Evolutionary conservation across 2,888 invertebrate genomes (phyloP), one percentile per base, ranked within the genome.

Genomic region (Tenthredo distinguenda): DNA sequence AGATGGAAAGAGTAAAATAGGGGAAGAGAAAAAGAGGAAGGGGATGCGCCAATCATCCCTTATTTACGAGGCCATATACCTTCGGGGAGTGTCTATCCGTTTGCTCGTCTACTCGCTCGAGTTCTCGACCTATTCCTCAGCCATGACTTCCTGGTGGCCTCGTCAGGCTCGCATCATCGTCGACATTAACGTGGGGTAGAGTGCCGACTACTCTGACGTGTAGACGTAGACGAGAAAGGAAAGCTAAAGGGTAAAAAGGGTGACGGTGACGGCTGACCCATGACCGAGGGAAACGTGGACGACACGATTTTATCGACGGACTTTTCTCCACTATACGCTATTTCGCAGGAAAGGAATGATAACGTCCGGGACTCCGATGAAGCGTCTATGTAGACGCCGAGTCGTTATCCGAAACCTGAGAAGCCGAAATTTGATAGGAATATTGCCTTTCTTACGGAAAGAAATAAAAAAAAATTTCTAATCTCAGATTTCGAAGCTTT

Each of bases 11-110:
- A 21, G 62, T 26, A 40, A 34, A 62, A 62, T 21, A 37, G 37
- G 40, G 40, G 34, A 77, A 81, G 62, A 68, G 83, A 9, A 12
- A 40, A 68, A n/a, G 81, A 77, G 77, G 6, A 18, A 50, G 26
- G 15, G 50, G 37, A 62, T 47, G 68, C 68, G 83, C 81, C 81
- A 83, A 83, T 83, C 83, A 83, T 83, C 83, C 83, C 47, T 83
- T 65, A 83, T 83, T 83, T 83, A 83, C 83, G 83, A 68, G 43
- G 68, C 71, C 62, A 83, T 81, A 81, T 62, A 81, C 58, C 58
- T 58, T 62, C 62, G 40, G 81, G 62, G 50, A 81, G 62, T 81
- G 62, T 62, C 81, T 81, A 50, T 40, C 62, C 81, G 81, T 62
- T 81, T 62, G 62, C 21, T 43, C 43, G 40, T 43, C 72, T 74